Conservation (phyloP, 2,113 vertebrate species). For the Psophia crepitans region DNA sequence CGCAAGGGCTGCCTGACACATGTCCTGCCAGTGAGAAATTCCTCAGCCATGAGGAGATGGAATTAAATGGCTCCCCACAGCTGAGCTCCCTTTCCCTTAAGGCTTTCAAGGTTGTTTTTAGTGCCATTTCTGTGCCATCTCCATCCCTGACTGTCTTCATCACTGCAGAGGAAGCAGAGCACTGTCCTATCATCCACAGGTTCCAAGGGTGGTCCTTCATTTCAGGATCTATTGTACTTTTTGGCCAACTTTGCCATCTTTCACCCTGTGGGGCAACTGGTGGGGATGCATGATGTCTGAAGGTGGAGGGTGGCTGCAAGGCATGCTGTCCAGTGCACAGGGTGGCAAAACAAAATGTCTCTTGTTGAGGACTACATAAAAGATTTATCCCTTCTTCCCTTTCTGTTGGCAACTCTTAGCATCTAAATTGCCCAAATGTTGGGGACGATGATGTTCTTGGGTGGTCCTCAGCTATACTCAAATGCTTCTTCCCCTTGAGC, state of each 20-base stretch:
- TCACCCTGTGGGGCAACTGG: background rate
- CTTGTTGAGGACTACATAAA: background rate
- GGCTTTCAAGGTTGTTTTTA: background rate
- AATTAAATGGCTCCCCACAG: background rate
- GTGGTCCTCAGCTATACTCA: background rate
- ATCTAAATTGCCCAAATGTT: background rate
- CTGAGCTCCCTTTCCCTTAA: background rate
- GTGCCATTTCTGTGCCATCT: background rate
- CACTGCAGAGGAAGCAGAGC: background rate
- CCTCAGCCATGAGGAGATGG: constrained; percentile 9
- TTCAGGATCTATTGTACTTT: background rate
- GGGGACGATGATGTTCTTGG: background rate
- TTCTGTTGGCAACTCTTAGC: background rate
- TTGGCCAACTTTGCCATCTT: background rate
- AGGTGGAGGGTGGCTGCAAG: background rate
- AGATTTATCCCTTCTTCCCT: background rate
- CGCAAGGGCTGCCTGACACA: background rate
- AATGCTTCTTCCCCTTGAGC: background rate
- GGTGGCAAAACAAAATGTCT: background rate
- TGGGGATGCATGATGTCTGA: accelerated
- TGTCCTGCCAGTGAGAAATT: background rate
- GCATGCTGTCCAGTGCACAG: background rate
- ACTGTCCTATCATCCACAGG: background rate
- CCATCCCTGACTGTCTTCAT: background rate
- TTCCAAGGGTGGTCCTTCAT: background rate